Conservation (phyloP, 2,797 vertebrate species). For the Enteromius radiatus region DNA sequence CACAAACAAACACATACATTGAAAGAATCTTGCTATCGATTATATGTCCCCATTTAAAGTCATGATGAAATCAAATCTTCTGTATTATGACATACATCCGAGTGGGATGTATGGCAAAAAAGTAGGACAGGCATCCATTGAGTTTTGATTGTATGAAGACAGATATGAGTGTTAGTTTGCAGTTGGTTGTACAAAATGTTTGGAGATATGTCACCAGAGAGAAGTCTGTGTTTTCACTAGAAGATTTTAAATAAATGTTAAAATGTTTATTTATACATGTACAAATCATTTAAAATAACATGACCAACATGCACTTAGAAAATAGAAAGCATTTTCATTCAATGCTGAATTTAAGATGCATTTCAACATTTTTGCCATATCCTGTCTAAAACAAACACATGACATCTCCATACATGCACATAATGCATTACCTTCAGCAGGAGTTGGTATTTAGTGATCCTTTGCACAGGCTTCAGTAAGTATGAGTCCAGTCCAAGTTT, state of each 20-base stretch:
- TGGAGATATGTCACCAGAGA: background rate
- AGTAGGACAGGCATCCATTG: background rate
- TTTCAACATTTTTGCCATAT: background rate
- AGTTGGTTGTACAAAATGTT: background rate
- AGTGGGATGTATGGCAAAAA: too few species aligned
- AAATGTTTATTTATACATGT: background rate
- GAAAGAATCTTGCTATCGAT: background rate
- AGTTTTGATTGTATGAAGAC: background rate
- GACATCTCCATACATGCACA: conserved; percentile 1
- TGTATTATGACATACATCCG: background rate
- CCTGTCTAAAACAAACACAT: background rate
- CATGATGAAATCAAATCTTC: background rate
- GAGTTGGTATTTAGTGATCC: conserved; percentile 98
- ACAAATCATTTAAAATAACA: background rate
- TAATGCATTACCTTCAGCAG: conserved; percentile 87
- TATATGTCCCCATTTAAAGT: background rate
- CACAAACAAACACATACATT: conserved; percentile 4
- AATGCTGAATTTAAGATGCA: background rate
- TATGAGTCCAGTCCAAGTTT: conserved; percentile 98
- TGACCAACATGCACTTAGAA: background rate
- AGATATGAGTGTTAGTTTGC: background rate
- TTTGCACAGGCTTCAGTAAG: conserved; percentile 95
- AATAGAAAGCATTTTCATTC: background rate
- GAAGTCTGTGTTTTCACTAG: background rate
- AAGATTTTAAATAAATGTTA: background rate